A percentile compares a stretch with the other conserved stretches of the same genome.
Evolutionary conservation across 2,888 invertebrate species (phyloP).

Genomic region (Steinernema hermaphroditum): DNA sequence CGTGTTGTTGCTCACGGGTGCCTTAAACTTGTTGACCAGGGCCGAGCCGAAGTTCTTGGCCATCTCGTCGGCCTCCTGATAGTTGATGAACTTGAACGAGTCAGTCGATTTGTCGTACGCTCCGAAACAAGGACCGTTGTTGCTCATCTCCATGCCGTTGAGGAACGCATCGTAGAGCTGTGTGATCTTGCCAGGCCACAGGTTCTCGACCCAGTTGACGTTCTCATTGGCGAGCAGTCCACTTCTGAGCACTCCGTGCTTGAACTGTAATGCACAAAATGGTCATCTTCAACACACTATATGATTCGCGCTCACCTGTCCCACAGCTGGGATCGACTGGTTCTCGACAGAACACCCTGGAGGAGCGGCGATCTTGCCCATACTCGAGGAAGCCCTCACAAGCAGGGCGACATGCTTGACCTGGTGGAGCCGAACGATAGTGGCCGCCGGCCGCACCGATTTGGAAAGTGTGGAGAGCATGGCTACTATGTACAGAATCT

Average conservation of each 20-base stretch:
- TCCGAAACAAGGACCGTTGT: slow-evolving; percentile 55
- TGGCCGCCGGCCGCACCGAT: not conserved
- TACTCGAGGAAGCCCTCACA: not conserved
- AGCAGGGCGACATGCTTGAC: not conserved
- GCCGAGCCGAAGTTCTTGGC: slow-evolving; percentile 49
- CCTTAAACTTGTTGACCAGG: slow-evolving; percentile 40
- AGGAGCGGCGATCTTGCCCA: no score
- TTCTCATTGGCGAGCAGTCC: slow-evolving; percentile 50
- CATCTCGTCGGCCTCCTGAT: slow-evolving; percentile 49
- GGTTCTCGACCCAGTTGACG: slow-evolving; percentile 42
- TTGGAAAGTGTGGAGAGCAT: not conserved
- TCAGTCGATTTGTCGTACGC: slow-evolving; percentile 40
- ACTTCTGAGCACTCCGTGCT: slow-evolving; percentile 57
- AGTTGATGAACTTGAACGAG: slow-evolving; percentile 49
- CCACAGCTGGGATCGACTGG: not conserved
- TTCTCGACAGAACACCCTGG: not conserved
- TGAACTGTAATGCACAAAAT: slow-evolving; percentile 44
- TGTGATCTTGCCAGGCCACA: slow-evolving; percentile 54
- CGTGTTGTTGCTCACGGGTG: slow-evolving; percentile 69
- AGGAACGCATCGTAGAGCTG: slow-evolving; percentile 60
- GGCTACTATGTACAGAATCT: not conserved
- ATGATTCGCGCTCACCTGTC: not conserved
- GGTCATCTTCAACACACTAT: not conserved
- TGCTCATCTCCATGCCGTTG: slow-evolving; percentile 51
- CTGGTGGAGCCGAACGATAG: not conserved